Evolutionary conservation across 1,140 invertebrate genomes (phyloP), one percentile per base, ranked within the genome.

Genomic region (Dendroctonus ponderosae): DNA sequence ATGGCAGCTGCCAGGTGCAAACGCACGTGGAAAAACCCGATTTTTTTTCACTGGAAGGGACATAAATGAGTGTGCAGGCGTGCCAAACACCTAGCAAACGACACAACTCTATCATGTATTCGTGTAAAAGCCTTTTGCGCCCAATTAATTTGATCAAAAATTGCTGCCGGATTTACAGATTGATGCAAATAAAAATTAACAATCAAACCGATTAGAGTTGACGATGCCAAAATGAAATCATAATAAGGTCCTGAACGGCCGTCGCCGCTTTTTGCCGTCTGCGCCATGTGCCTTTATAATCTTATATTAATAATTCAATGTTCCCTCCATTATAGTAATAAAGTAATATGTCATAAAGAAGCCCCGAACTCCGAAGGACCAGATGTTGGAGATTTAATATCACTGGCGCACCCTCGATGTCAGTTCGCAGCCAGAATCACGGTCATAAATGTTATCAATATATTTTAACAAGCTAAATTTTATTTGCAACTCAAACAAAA

Each of bases 231-330:
- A 73, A 73, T 68, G 72, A 62, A 68, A 73, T 72, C 72, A 72
- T 73, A 72, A 68, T 72, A 70, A 68, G 68, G 60, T 65, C 57
- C 67, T 49, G 60, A 62, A 66, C 60, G 56, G 49, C 52, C 56
- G 67, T 67, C 68, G 65, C 49, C 67, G 62, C 63, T 73, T 69
- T 71, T 73, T 69, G 70, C 67, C 72, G 69, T 62, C 69, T 54
- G 71, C 73, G 71, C 72, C 74, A 74, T 73, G 69, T 73, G 72
- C 71, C 67, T 70, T 74, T 72, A 74, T 78, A 77, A 78, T 78
- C 75, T 78, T 78, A 78, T 78, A 78, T 78, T 78, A 78, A 78
- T 78, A 78, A 78, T 78, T 78, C 76, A 78, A 78, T 78, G 75
- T 76, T 72, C 76, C 76, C 75, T 76, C 76, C 75, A 78, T 78